A percentile compares a stretch with the other conserved stretches of the same genome.
phyloP scores from a whole-genome alignment of 2,113 vertebrate genomes.

The Petromus typicus region DNA sequence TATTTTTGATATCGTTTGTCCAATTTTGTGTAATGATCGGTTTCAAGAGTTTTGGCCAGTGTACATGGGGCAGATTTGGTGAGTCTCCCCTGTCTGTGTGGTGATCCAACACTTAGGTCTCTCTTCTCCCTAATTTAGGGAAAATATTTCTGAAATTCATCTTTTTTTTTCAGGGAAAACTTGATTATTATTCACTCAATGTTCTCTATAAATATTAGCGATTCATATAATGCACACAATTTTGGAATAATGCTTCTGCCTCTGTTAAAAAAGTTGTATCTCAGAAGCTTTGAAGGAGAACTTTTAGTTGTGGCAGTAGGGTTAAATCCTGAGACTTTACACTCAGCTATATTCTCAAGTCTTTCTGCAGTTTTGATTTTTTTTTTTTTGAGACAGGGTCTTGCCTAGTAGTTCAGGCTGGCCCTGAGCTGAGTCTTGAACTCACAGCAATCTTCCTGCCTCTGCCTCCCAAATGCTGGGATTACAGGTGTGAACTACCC shows the following conservation, averaged over 20 bases:
- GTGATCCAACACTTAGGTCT: neutral
- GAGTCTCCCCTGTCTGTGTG: neutral
- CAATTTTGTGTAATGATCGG: neutral
- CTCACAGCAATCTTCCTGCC: too few species aligned
- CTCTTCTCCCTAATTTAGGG: neutral
- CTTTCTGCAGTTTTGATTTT: neutral
- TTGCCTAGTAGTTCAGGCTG: neutral
- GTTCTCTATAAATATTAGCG: neutral
- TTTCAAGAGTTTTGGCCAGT: neutral
- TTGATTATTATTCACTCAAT: neutral
- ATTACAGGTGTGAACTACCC: too few species aligned
- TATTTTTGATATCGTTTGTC: neutral
- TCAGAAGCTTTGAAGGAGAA: neutral
- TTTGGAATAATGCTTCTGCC: neutral
- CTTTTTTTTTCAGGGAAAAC: neutral
- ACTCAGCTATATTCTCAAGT: neutral
- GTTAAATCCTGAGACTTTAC: neutral
- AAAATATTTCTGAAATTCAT: neutral
- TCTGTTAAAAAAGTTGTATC: neutral
- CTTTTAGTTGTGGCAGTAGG: neutral
- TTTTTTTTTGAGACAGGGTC: neutral
- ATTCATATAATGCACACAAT: neutral
- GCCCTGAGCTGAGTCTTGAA: too few species aligned
- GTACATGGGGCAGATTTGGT: neutral
- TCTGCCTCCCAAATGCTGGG: too few species aligned